phyloP scores from a whole-genome alignment of 2,113 vertebrate genomes.

The Xerus inauris region DNA sequence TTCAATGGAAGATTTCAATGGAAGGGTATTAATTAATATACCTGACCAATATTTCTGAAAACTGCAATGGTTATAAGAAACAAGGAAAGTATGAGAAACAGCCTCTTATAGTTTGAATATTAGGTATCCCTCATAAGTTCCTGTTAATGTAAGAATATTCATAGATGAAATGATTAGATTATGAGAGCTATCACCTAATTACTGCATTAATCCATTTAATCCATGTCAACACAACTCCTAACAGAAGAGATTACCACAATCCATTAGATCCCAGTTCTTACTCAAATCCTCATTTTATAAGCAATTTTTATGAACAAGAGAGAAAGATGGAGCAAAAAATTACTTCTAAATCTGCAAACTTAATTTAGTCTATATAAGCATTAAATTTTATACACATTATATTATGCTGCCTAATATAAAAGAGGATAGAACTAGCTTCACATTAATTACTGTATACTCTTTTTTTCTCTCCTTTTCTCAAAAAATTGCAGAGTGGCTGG shows the following conservation, averaged over 20 bases:
- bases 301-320: not conserved
- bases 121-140: too few relatives aligned
- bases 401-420: not conserved
- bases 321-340: not conserved
- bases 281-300: not conserved
- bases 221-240: not conserved
- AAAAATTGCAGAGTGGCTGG: not conserved
- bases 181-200: too few relatives aligned
- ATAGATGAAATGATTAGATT: too few relatives aligned
- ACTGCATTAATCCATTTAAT: too few relatives aligned
- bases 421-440: not conserved
- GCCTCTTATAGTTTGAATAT: too few relatives aligned
- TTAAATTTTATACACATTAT: not conserved
- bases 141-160: too few relatives aligned
- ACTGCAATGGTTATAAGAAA: not conserved
- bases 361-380: not conserved
- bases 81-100: not conserved
- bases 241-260: not conserved
- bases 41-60: not conserved
- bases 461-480: too few relatives aligned
- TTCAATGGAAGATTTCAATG: not conserved
- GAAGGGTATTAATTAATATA: not conserved
- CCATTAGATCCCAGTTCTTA: not conserved
- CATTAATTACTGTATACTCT: not conserved
- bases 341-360: not conserved